Percentiles rank a stretch among this genome's conserved stretches.
Conservation (phyloP, 2,888 invertebrate genomes). For the Drosophila lutescens region DNA sequence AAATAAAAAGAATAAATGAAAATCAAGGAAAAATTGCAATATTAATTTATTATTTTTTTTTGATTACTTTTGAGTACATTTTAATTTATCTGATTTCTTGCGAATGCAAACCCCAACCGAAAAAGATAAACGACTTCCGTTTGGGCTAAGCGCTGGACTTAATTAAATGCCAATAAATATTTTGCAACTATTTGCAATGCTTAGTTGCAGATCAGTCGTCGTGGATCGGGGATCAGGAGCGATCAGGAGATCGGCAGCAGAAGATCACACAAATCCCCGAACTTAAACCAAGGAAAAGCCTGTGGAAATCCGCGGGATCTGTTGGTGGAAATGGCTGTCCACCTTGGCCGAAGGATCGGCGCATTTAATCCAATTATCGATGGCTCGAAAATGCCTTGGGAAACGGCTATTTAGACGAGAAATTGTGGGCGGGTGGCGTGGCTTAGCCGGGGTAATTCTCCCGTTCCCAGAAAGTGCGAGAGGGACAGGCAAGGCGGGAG, state of each 20-base stretch:
- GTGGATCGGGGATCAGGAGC: slow-evolving; percentile 26
- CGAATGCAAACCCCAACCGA: no score
- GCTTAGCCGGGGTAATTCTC: slow-evolving; percentile 52
- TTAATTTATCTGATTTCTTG: no score
- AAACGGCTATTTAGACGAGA: slow-evolving; percentile 48
- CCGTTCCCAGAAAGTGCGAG: slow-evolving; percentile 53
- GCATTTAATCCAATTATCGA: slow-evolving; percentile 76
- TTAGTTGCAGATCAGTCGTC: slow-evolving; percentile 50
- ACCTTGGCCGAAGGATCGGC: slow-evolving; percentile 38
- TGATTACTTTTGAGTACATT: no score
- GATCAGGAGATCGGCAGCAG: slow-evolving; percentile 4
- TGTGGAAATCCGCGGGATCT: slow-evolving; percentile 66
- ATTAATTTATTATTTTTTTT: no score
- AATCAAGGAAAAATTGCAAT: no score
- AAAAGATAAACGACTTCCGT: slow-evolving; percentile 20
- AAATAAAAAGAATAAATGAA: no score
- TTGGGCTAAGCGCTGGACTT: slow-evolving; percentile 59
- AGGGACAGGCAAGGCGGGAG: neutral
- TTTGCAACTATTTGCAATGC: slow-evolving; percentile 65
- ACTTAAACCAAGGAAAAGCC: slow-evolving; percentile 50
- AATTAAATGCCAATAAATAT: slow-evolving; percentile 75
- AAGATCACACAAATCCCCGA: slow-evolving; percentile 54
- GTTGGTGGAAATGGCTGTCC: slow-evolving; percentile 39
- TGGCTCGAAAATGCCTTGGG: slow-evolving; percentile 38
- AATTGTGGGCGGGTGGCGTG: slow-evolving; percentile 74